A percentile compares a stretch with the other conserved stretches of the same genome.
Evolutionary conservation across 2,113 vertebrate species (phyloP).

Genomic region (Edolisoma coerulescens): DNA sequence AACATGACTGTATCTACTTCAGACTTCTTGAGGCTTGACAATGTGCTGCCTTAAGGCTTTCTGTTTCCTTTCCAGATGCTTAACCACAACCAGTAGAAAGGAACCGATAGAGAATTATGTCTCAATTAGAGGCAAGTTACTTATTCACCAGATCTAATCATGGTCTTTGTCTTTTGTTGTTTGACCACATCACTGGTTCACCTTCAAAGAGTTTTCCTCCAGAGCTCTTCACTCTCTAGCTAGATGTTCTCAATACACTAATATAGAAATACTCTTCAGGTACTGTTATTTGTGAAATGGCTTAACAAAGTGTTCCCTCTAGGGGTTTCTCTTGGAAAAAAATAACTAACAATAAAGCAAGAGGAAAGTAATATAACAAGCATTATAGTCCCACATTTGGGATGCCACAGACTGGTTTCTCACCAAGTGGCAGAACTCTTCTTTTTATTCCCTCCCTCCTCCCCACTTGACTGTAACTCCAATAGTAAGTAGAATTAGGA

Average conservation of each 20-base stretch:
- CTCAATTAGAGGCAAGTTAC: not conserved
- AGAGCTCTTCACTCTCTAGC: not conserved
- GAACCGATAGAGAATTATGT: not conserved
- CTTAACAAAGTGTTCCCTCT: slow-evolving; percentile 47
- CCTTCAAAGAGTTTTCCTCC: not conserved
- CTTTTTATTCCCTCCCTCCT: not conserved
- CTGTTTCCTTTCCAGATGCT: not conserved
- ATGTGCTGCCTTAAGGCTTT: not conserved
- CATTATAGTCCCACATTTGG: not conserved
- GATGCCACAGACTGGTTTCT: not conserved
- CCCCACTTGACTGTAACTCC: not conserved
- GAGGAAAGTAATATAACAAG: not conserved
- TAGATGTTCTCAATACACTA: not conserved
- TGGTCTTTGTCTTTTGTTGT: not conserved
- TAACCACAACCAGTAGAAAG: not conserved
- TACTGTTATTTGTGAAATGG: not conserved
- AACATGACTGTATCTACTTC: not conserved
- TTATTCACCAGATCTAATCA: not conserved
- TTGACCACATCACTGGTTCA: not conserved
- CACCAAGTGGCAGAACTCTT: not conserved
- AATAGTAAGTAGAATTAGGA: not conserved
- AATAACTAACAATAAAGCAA: not conserved
- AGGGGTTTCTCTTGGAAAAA: not conserved
- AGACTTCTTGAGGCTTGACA: not conserved
- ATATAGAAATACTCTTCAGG: not conserved